Evolutionary conservation across 2,888 invertebrate genomes (phyloP), one percentile per base, ranked within the genome.

Genomic region (Cheilosia pagana): DNA sequence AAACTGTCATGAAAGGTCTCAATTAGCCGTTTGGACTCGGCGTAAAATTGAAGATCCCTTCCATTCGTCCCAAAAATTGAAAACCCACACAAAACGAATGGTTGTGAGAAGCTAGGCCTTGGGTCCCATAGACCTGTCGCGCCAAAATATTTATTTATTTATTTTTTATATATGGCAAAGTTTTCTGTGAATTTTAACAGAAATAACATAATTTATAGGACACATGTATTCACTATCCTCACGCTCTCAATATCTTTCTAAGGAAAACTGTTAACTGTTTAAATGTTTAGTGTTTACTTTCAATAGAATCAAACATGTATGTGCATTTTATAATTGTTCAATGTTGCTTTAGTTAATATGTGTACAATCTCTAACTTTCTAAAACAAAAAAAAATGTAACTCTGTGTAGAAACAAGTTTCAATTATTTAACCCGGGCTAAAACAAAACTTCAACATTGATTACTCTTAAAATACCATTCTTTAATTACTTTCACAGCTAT

Each of bases 401-500:
- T 41, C 19, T 81, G 67, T 81, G 62, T 81, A 81, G 79, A 74
- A 68, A 75, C 55, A 62, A 55, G 25, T 63, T 55, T 53, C 48
- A 55, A 53, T 74, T 45, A 23, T 31, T 35, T 63, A 62, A 60
- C 35, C 28, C 23, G 48, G 59, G 45, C 21, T n/a, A 48, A 25
- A 57, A 14, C 6, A 14, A n/a, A 19, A 16, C 10, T 8, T 3
- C 7, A n/a, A 0, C 12, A 50, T 16, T 14, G 35, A 45, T 31
- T 7, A 25, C 31, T n/a, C 16, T 16, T 25, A 12, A 35, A 78
- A 14, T 45, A 0, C 31, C 12, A 0, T 43, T 14, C 10, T 8
- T 50, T 21, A 6, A 21, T 28, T 83, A 35, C 48, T 63, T 68
- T 41, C 21, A 8, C 41, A 99, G 99, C 99, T 65, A 96, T 99